phyloP scores from a whole-genome alignment of 2,888 invertebrate species.

The Tuberolachnus salignus region DNA sequence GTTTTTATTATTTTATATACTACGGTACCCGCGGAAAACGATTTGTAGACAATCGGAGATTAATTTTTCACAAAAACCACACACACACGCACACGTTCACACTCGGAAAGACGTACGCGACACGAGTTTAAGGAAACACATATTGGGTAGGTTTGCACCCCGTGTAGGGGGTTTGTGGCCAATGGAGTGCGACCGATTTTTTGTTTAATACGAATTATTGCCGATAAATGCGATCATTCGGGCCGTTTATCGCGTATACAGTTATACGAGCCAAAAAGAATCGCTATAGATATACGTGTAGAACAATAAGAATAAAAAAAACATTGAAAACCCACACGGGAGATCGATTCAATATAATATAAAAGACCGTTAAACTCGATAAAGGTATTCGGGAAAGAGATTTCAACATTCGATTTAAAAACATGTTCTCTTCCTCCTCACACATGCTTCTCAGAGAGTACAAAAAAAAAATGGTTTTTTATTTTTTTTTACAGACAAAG shows the following conservation, averaged over 20 bases:
- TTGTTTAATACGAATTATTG: conserved; percentile 4
- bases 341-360: conserved; percentile 1
- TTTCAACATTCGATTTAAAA: not conserved
- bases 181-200: conserved; percentile 28
- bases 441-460: too few relatives aligned
- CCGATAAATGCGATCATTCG: conserved; percentile 37
- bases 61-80: not conserved
- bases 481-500: too few relatives aligned
- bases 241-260: conserved; percentile 7
- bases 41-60: conserved; percentile 6
- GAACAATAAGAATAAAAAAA: conserved; percentile 42
- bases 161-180: not conserved
- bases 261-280: not conserved
- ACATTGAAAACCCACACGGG: conserved; percentile 17
- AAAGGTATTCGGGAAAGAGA: not conserved
- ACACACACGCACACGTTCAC: not conserved
- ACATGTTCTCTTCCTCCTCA: not conserved
- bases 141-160: too few relatives aligned
- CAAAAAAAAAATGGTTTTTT: too few relatives aligned
- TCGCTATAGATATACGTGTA: not conserved
- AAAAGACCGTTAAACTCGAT: conserved; percentile 31
- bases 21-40: conserved; percentile 30
- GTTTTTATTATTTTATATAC: not conserved
- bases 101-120: not conserved
- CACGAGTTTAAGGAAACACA: conserved; percentile 24